Evolutionary conservation across 1,140 invertebrate species (phyloP).

Genomic region (Tachypleus tridentatus): DNA sequence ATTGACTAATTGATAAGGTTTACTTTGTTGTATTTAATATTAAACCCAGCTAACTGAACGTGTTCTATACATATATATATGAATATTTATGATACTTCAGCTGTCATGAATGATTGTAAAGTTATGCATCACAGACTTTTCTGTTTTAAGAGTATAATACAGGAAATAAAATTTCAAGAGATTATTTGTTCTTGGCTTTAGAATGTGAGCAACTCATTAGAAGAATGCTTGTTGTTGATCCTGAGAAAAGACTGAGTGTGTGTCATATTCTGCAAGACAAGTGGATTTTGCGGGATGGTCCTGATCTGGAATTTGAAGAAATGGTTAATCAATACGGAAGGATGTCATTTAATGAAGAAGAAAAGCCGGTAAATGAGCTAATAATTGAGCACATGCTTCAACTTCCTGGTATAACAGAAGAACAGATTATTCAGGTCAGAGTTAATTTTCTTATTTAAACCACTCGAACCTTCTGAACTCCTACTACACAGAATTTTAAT

Average conservation of each 20-base stretch:
- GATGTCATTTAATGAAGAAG: slow-evolving; percentile 11
- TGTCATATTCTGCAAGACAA: slow-evolving; percentile 75
- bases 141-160: no score
- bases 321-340: slow-evolving; percentile 14
- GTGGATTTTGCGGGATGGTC: slow-evolving; percentile 52
- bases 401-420: slow-evolving; percentile 58
- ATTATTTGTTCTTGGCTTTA: slow-evolving; percentile 24
- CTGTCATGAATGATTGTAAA: no score
- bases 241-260: slow-evolving; percentile 70
- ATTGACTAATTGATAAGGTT: no score
- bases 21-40: no score
- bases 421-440: slow-evolving; percentile 51
- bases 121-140: no score
- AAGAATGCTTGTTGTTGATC: slow-evolving; percentile 85
- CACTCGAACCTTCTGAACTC: no score
- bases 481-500: no score
- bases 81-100: no score
- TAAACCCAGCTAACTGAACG: no score
- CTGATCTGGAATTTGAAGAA: slow-evolving; percentile 18
- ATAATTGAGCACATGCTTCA: slow-evolving; percentile 75
- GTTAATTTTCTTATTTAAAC: no score
- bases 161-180: no score
- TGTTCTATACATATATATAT: no score
- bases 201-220: slow-evolving; percentile 86
- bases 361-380: slow-evolving; percentile 38